Conservation (phyloP, 1,140 invertebrate genomes). For the Cryptotermes secundus region DNA sequence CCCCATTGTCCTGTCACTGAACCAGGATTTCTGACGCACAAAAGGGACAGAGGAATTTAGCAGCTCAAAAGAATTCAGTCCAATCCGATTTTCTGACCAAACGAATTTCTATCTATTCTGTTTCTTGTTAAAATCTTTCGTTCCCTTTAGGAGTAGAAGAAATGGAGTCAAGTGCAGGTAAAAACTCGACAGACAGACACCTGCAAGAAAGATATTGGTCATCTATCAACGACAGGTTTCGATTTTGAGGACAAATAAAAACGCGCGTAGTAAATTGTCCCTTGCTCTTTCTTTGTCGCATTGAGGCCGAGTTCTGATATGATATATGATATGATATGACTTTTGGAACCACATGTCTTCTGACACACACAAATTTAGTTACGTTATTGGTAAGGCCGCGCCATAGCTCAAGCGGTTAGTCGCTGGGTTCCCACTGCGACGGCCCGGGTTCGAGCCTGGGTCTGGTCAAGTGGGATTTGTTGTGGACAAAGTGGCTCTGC, state of each 20-base stretch:
- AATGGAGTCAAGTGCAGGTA: conserved; percentile 1
- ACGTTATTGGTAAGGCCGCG: too few relatives aligned
- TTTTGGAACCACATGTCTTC: too few relatives aligned
- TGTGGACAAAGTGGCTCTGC: too few relatives aligned
- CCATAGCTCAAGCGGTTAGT: too few relatives aligned
- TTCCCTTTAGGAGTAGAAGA: neutral
- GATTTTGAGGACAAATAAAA: neutral
- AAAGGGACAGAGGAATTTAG: conserved; percentile 6
- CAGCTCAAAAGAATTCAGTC: neutral
- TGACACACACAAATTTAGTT: too few relatives aligned
- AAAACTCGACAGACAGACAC: conserved; percentile 9
- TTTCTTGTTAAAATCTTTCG: neutral
- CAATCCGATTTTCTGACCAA: neutral
- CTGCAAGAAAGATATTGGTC: conserved; percentile 8
- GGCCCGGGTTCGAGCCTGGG: too few relatives aligned
- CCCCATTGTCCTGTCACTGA: neutral
- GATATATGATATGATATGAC: too few relatives aligned
- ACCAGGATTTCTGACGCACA: neutral
- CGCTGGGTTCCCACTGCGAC: too few relatives aligned
- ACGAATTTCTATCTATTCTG: conserved; percentile 7
- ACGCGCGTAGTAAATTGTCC: neutral
- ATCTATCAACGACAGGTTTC: neutral
- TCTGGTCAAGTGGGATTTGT: too few relatives aligned
- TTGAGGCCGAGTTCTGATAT: too few relatives aligned
- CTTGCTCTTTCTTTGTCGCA: too few relatives aligned